Evolutionary conservation across 2,797 vertebrate species (phyloP).

Genomic region (Carapus acus): DNA sequence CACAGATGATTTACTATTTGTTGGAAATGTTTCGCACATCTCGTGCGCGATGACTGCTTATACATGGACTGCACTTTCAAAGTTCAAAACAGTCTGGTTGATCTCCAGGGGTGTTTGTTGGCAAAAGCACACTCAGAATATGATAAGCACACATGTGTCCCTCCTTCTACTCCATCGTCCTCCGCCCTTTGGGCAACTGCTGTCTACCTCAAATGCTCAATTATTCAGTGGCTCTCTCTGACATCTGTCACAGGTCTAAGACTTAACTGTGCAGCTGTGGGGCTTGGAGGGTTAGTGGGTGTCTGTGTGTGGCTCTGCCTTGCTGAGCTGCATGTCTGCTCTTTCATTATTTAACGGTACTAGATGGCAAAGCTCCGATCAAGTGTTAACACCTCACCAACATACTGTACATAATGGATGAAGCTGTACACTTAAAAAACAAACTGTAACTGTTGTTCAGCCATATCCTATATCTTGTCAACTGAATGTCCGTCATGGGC

Average conservation of each 20-base stretch:
- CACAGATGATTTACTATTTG: no score
- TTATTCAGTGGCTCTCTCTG: constrained; percentile 60
- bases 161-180: constrained; percentile 18
- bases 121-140: constrained; percentile 55
- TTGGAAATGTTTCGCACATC: no score
- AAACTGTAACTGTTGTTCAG: no score
- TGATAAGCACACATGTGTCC: constrained; percentile 29
- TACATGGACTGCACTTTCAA: constrained; percentile 43
- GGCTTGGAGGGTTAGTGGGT: constrained; percentile 7
- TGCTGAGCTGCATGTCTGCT: constrained; percentile 12
- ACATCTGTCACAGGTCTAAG: constrained; percentile 61
- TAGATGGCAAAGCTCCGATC: constrained; percentile 7
- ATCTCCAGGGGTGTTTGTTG: constrained; percentile 46
- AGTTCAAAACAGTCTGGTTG: constrained; percentile 38
- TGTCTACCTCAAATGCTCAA: constrained; percentile 53
- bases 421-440: neutral
- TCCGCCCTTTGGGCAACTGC: constrained; percentile 39
- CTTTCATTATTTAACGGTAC: neutral
- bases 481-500: no score
- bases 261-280: constrained; percentile 34
- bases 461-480: no score
- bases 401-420: constrained; percentile 24
- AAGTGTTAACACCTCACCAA: neutral
- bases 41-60: neutral
- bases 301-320: constrained; percentile 4